phyloP scores from a whole-genome alignment of 2,888 invertebrate species.

The Agrochola macilenta region DNA sequence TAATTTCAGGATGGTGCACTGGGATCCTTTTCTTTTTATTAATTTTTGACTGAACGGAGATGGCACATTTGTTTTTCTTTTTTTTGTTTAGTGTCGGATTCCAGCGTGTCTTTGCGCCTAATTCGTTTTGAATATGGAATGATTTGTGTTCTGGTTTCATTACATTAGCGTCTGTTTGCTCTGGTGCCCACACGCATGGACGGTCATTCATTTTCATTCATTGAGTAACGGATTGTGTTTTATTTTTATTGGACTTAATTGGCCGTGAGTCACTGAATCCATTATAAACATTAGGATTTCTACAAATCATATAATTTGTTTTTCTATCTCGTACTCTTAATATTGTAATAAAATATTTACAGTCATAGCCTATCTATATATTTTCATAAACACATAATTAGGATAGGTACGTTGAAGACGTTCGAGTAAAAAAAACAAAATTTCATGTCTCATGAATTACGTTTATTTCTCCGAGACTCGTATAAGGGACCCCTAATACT shows the following conservation, averaged over 20 bases:
- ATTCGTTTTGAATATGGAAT: conserved; percentile 78
- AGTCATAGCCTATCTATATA: too few species aligned
- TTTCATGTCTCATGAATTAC: not conserved
- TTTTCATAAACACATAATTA: not conserved
- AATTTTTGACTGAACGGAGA: conserved; percentile 54
- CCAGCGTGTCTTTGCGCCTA: conserved; percentile 71
- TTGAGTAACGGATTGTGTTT: conserved; percentile 68
- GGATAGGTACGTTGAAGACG: not conserved
- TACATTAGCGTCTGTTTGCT: conserved; percentile 73
- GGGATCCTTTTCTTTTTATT: conserved; percentile 61
- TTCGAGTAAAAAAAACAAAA: conserved; percentile 3
- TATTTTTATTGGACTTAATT: conserved; percentile 71
- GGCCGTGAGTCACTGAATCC: conserved; percentile 55
- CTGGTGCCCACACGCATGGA: conserved; percentile 67
- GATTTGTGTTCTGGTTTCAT: conserved; percentile 77
- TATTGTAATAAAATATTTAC: not conserved
- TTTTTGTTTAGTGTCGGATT: conserved; percentile 57
- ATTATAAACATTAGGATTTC: conserved; percentile 40
- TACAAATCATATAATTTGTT: conserved; percentile 8
- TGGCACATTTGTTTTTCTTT: conserved; percentile 49
- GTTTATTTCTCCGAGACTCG: conserved; percentile 7
- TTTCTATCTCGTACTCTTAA: not conserved
- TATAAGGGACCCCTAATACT: conserved; percentile 5
- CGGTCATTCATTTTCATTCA: conserved; percentile 74
- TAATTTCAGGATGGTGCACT: conserved; percentile 76